Conservation (phyloP, 2,797 vertebrate species). For the Champsocephalus esox region DNA sequence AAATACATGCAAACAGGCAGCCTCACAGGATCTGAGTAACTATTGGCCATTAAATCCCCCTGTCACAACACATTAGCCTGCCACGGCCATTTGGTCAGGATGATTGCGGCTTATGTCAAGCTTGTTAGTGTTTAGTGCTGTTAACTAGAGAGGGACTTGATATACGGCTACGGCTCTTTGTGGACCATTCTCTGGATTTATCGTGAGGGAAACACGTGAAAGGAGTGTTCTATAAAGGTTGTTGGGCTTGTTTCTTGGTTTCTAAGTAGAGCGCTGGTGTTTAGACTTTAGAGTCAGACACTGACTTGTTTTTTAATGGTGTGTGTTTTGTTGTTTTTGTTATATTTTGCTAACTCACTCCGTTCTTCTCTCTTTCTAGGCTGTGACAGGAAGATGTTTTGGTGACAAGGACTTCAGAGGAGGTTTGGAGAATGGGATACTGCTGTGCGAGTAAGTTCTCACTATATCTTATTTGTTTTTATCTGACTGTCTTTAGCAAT, state of each 20-base stretch:
- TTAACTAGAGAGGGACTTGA: conserved; percentile 57
- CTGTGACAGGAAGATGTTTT: conserved; percentile 94
- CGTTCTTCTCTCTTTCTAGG: conserved; percentile 79
- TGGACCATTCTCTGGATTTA: conserved; percentile 43
- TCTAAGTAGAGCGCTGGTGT: conserved; percentile 12
- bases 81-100: conserved; percentile 70
- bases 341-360: conserved; percentile 8
- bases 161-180: conserved; percentile 50
- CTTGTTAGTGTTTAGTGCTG: conserved; percentile 78
- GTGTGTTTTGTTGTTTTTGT: neutral
- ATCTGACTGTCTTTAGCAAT: neutral
- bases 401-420: conserved; percentile 93
- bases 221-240: conserved; percentile 36
- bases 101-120: conserved; percentile 80
- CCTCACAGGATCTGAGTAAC: conserved; percentile 56
- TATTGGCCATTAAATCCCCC: conserved; percentile 70
- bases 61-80: conserved; percentile 79
- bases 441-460: conserved; percentile 97
- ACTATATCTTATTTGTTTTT: neutral
- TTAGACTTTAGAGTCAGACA: conserved; percentile 16
- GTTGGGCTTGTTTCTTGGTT: conserved; percentile 21
- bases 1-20: conserved; percentile 50
- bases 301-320: conserved; percentile 6
- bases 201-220: conserved; percentile 24
- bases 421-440: conserved; percentile 94